Conservation (phyloP, 2,888 invertebrate species). For the Bugulina stolonifera region DNA sequence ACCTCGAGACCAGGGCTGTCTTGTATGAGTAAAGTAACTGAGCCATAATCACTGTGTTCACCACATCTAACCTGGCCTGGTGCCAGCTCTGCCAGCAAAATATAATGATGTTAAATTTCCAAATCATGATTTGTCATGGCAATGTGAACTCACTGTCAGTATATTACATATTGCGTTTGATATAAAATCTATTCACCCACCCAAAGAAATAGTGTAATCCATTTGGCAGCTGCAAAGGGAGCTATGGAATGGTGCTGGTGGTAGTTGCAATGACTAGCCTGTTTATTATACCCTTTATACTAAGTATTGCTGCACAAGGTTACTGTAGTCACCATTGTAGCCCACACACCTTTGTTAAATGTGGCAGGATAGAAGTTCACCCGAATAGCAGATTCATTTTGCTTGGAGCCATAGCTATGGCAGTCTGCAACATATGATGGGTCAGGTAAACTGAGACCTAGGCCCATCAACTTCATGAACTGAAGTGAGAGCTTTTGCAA, state of each 20-base stretch:
- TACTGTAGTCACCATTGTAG: too few relatives aligned
- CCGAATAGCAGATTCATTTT: not conserved
- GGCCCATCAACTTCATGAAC: not conserved
- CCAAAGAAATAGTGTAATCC: too few relatives aligned
- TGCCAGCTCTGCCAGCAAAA: not conserved
- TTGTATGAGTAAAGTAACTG: not conserved
- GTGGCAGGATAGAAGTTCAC: not conserved
- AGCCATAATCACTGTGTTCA: not conserved
- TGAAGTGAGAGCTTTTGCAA: not conserved
- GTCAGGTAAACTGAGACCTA: not conserved
- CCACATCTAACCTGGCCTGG: not conserved
- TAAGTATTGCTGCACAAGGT: too few relatives aligned
- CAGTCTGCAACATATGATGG: not conserved
- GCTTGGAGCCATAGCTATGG: not conserved
- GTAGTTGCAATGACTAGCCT: too few relatives aligned
- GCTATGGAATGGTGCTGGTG: too few relatives aligned
- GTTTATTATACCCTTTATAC: too few relatives aligned
- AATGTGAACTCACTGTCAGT: too few relatives aligned
- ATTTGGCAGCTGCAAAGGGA: too few relatives aligned
- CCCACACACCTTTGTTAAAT: not conserved
- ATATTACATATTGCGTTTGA: too few relatives aligned
- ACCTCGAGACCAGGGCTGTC: not conserved
- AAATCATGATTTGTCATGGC: too few relatives aligned
- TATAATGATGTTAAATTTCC: too few relatives aligned
- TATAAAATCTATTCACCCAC: too few relatives aligned